phyloP scores from a whole-genome alignment of 2,113 vertebrate species.

The Nesoenas mayeri region DNA sequence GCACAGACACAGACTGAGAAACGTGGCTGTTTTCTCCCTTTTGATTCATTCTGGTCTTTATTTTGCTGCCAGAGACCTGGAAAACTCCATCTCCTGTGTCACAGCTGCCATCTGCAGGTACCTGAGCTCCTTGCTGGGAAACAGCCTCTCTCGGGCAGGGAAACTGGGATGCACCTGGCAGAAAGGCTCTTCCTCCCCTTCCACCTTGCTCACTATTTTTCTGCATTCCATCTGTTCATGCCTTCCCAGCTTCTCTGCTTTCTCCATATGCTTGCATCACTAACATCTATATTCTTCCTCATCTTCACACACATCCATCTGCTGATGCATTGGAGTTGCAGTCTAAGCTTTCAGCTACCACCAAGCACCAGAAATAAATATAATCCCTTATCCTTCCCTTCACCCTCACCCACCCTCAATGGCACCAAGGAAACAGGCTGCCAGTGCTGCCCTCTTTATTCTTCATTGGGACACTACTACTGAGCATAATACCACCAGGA shows the following conservation, averaged over 20 bases:
- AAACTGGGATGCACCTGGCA: not conserved
- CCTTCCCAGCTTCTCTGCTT: not conserved
- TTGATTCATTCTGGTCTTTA: not conserved
- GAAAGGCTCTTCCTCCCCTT: not conserved
- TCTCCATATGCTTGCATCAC: not conserved
- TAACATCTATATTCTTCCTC: not conserved
- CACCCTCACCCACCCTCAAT: not conserved
- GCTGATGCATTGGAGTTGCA: not conserved
- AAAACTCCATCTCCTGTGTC: not conserved
- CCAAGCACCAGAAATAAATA: not conserved
- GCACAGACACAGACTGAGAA: not conserved
- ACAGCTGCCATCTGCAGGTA: constrained; percentile 30
- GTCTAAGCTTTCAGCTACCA: not conserved
- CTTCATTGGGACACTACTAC: not conserved
- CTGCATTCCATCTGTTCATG: not conserved
- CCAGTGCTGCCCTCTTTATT: not conserved
- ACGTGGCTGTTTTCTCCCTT: not conserved
- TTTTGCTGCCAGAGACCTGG: not conserved
- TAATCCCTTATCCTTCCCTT: not conserved
- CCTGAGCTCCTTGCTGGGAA: not conserved
- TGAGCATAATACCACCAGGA: not conserved
- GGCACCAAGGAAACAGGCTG: not conserved
- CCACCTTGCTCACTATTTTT: not conserved
- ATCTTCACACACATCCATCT: not conserved
- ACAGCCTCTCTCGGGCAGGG: not conserved